These are phyloP conservation scores for Tethea ocularis DNA, from an alignment of 2,888 invertebrate species.

Conservation along the genomic window DNA sequence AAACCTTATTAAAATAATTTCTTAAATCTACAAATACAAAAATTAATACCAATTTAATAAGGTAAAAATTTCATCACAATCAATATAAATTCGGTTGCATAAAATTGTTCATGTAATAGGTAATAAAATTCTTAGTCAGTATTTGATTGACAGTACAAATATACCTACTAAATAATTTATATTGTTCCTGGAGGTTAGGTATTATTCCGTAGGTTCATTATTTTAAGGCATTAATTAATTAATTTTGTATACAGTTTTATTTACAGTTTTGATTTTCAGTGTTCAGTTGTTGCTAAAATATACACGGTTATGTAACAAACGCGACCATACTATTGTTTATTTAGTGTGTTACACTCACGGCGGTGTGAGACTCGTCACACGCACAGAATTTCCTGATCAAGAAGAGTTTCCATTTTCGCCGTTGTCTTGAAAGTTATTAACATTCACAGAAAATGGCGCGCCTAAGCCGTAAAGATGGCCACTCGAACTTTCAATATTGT, in stretches of 20 bases:
- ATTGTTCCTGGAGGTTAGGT: neutral
- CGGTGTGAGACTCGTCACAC: slow-evolving; percentile 31
- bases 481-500: slow-evolving; percentile 98
- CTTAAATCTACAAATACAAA: slow-evolving; percentile 39
- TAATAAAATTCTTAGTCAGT: neutral
- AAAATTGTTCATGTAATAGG: neutral
- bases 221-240: neutral
- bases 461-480: slow-evolving; percentile 98
- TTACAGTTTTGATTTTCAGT: neutral
- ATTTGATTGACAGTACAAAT: neutral
- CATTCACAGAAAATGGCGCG: slow-evolving; percentile 92
- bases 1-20: slow-evolving; percentile 33
- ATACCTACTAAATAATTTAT: neutral
- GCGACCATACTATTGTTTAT: slow-evolving; percentile 19
- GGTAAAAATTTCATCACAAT: slow-evolving; percentile 8
- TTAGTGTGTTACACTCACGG: slow-evolving; percentile 37
- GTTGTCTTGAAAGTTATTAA: slow-evolving; percentile 86
- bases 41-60: slow-evolving; percentile 22
- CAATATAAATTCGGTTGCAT: slow-evolving; percentile 4
- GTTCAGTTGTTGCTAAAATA: neutral
- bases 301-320: slow-evolving; percentile 4
- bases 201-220: neutral
- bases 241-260: slow-evolving; percentile 8
- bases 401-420: slow-evolving; percentile 87
- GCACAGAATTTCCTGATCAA: slow-evolving; percentile 45